Evolutionary conservation across 2,113 vertebrate species (phyloP).

Genomic region (Poeciliopsis turrubarensis): DNA sequence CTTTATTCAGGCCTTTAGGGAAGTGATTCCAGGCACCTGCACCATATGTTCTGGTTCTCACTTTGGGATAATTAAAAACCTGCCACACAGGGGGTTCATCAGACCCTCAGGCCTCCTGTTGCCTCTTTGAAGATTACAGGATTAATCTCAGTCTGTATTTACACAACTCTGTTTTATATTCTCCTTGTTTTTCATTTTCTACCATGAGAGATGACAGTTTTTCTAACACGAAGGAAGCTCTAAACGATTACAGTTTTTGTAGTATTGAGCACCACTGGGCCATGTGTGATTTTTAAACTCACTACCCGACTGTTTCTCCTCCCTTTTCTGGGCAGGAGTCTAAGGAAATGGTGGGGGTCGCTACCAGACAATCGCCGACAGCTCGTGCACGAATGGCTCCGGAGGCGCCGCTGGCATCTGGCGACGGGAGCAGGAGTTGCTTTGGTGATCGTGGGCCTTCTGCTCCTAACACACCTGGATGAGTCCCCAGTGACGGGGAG

Average conservation of each 20-base stretch:
- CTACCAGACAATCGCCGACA: constrained; percentile 88
- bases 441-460: constrained; percentile 79
- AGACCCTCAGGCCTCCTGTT: background rate
- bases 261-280: background rate
- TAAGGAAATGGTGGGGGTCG: constrained; percentile 93
- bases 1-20: background rate
- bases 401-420: constrained; percentile 87
- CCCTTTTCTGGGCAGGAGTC: constrained; percentile 79
- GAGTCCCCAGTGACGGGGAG: constrained; percentile 92
- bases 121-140: background rate
- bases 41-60: background rate
- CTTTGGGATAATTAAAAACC: background rate
- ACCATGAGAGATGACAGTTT: background rate
- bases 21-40: background rate
- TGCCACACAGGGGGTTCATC: background rate
- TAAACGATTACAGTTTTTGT: background rate
- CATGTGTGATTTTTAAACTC: background rate
- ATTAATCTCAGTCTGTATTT: background rate
- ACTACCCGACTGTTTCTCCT: background rate
- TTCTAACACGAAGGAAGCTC: background rate
- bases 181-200: background rate
- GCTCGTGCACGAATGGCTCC: constrained; percentile 82
- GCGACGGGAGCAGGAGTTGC: constrained; percentile 73
- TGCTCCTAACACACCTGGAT: constrained; percentile 92
- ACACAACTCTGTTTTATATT: background rate